phyloP scores from a whole-genome alignment of 2,113 vertebrate genomes.

The Ctenodactylus gundi region DNA sequence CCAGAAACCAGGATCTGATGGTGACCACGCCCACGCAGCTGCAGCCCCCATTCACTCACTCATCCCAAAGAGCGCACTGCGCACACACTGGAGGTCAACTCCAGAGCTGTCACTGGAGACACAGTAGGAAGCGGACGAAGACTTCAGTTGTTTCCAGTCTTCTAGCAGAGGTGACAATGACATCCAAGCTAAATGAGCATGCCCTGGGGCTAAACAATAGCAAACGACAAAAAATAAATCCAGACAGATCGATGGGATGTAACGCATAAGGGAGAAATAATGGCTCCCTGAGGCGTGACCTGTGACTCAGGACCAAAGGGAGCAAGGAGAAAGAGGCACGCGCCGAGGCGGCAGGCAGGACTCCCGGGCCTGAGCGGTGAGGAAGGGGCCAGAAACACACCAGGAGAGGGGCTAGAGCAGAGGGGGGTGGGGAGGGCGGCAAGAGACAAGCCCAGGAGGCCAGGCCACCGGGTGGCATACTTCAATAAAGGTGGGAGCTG shows the following conservation, averaged over 20 bases:
- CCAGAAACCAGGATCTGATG: conserved; percentile 43
- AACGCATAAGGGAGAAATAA: neutral
- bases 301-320: neutral
- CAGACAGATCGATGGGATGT: neutral
- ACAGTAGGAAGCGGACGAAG: neutral
- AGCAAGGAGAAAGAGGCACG: too few relatives aligned
- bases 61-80: neutral
- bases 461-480: neutral
- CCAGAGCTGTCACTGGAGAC: neutral
- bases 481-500: neutral
- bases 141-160: neutral
- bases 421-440: neutral
- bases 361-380: neutral
- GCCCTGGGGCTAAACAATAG: neutral
- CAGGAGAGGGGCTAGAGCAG: neutral
- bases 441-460: neutral
- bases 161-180: neutral
- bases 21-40: neutral
- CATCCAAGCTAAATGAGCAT: neutral
- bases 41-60: neutral
- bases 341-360: too few relatives aligned
- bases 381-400: neutral
- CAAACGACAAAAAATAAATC: neutral
- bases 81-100: neutral
- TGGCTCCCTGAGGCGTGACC: neutral